A percentile compares a stretch with the other conserved stretches of the same genome.
Evolutionary conservation across 2,888 invertebrate genomes (phyloP).

Genomic region (Stenurella melanura): DNA sequence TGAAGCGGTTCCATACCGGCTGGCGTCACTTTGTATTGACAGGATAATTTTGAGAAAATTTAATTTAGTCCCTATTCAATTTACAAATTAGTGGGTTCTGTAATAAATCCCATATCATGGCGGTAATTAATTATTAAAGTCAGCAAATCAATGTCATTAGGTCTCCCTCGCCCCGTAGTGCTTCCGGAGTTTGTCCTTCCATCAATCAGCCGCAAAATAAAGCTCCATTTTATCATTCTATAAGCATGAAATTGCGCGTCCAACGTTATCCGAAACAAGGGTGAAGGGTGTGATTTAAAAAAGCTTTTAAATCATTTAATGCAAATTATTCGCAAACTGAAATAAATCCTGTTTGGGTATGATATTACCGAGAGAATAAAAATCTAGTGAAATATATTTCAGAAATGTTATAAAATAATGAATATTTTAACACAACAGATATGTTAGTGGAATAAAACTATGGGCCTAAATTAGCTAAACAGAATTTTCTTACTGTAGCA

Average conservation of each 20-base stretch:
- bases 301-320: constrained; percentile 36
- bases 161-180: constrained; percentile 24
- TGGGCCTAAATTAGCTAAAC: no score
- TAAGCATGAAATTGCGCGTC: constrained; percentile 29
- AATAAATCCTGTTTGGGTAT: constrained; percentile 5
- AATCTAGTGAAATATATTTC: background rate
- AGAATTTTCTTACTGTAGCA: no score
- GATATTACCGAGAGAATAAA: background rate
- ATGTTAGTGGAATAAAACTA: no score
- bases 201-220: constrained; percentile 39
- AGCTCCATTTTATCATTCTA: constrained; percentile 26
- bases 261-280: constrained; percentile 25
- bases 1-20: constrained; percentile 15
- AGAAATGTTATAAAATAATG: no score
- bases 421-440: no score
- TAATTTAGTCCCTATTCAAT: constrained; percentile 59
- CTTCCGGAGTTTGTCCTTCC: constrained; percentile 27
- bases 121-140: constrained; percentile 60
- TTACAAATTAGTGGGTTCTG: constrained; percentile 59
- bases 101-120: constrained; percentile 59
- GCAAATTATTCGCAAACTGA: constrained; percentile 21
- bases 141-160: constrained; percentile 58
- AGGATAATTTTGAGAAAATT: constrained; percentile 56
- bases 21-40: constrained; percentile 52
- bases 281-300: constrained; percentile 27